These are phyloP conservation scores for Hydrochoerus hydrochaeris DNA, from an alignment of 2,113 vertebrate genomes.

Conservation along the genomic window DNA sequence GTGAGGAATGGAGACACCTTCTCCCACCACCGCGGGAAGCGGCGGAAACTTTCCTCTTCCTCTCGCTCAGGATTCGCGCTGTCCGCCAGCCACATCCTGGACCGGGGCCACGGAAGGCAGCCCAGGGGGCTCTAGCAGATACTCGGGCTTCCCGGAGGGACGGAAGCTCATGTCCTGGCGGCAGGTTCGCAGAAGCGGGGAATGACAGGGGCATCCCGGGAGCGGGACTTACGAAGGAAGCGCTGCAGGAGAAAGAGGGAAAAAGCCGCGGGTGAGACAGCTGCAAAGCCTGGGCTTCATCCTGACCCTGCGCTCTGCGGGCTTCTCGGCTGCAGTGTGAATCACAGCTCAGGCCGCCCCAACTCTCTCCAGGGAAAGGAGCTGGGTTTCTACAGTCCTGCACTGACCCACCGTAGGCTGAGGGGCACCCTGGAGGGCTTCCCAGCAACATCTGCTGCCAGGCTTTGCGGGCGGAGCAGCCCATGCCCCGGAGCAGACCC, in stretches of 20 bases:
- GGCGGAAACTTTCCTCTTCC: background rate
- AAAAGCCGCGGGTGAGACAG: background rate
- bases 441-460: background rate
- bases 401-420: fast-evolving
- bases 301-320: background rate
- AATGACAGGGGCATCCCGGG: fast-evolving
- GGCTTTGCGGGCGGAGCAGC: background rate
- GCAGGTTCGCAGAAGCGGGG: background rate
- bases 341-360: background rate
- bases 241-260: fast-evolving
- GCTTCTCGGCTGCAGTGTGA: background rate
- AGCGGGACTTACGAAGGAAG: background rate
- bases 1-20: background rate
- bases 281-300: background rate
- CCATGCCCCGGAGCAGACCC: background rate
- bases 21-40: fast-evolving
- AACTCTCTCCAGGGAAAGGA: background rate
- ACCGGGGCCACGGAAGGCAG: background rate
- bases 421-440: background rate
- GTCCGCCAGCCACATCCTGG: fast-evolving
- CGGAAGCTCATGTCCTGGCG: background rate
- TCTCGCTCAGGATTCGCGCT: background rate
- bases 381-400: background rate
- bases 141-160: fast-evolving
- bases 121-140: background rate